phyloP scores from a whole-genome alignment of 2,888 invertebrate species.

The Eristalinus sepulchralis region DNA sequence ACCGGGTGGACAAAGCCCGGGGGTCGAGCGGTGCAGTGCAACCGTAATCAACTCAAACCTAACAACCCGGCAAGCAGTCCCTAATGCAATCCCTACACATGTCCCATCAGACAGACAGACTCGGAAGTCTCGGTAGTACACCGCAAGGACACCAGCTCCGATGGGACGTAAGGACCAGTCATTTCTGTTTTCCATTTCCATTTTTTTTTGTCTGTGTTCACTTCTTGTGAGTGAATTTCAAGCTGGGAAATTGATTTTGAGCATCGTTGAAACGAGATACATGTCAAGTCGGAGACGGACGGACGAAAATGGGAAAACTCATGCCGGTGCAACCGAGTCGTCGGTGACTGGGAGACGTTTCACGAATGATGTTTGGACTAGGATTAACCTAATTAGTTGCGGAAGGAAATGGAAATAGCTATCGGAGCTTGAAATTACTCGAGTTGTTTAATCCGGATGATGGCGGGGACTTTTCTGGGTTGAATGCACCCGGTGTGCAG shows the following conservation, averaged over 20 bases:
- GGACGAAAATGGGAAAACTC: slow-evolving; percentile 15
- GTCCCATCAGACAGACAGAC: slow-evolving; percentile 3
- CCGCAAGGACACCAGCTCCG: not conserved
- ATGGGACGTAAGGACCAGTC: slow-evolving; percentile 11
- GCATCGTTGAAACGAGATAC: slow-evolving; percentile 35
- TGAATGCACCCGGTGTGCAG: slow-evolving; percentile 44
- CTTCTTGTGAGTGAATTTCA: not conserved
- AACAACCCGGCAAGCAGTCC: slow-evolving; percentile 47
- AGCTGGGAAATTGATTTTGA: slow-evolving; percentile 63
- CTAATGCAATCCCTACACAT: slow-evolving; percentile 38
- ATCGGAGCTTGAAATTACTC: slow-evolving; percentile 46
- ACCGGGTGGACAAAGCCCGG: slow-evolving; percentile 14
- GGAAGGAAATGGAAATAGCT: slow-evolving; percentile 25
- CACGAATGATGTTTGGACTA: slow-evolving; percentile 43
- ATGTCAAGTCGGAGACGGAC: slow-evolving; percentile 8
- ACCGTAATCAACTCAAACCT: slow-evolving; percentile 58
- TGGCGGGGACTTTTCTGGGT: slow-evolving; percentile 17
- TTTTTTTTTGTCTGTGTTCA: not conserved
- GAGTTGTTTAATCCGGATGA: slow-evolving; percentile 20
- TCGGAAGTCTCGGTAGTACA: not conserved
- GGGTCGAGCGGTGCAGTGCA: slow-evolving; percentile 12
- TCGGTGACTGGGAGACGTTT: not conserved
- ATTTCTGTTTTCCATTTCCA: not conserved
- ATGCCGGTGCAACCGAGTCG: slow-evolving; percentile 23
- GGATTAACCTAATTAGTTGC: slow-evolving; percentile 56